These are phyloP conservation scores for Eilema sororculum DNA, from an alignment of 2,888 invertebrate species.

Conservation along the genomic window DNA sequence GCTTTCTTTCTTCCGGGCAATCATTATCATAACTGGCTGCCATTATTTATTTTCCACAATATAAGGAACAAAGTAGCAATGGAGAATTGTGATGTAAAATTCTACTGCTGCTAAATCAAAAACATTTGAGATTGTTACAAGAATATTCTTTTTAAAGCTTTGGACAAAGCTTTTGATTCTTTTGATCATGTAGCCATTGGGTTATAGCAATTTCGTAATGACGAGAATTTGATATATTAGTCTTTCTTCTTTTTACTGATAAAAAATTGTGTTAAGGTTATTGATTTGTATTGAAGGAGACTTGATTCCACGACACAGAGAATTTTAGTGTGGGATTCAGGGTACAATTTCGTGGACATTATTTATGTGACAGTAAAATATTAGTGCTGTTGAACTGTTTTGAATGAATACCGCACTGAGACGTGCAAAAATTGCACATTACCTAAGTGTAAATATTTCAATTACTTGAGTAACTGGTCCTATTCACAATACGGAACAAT, in stretches of 20 bases:
- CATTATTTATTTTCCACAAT: slow-evolving; percentile 63
- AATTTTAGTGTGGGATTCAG: too few species aligned
- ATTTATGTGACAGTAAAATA: too few species aligned
- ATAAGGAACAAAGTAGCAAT: slow-evolving; percentile 18
- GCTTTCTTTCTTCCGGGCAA: slow-evolving; percentile 70
- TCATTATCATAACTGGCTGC: slow-evolving; percentile 68
- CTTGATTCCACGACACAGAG: too few species aligned
- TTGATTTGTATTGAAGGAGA: too few species aligned
- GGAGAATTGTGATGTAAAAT: neutral
- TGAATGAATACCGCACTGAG: too few species aligned
- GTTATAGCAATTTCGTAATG: too few species aligned
- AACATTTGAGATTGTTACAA: too few species aligned
- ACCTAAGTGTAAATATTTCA: neutral
- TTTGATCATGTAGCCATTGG: neutral
- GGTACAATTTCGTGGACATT: too few species aligned
- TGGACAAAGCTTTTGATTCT: neutral
- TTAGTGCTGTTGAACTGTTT: neutral
- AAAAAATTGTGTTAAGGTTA: too few species aligned
- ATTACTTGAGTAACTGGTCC: neutral
- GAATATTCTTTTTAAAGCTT: neutral
- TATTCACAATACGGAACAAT: neutral
- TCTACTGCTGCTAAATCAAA: neutral
- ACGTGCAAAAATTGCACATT: neutral
- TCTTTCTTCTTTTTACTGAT: too few species aligned
- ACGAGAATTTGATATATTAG: too few species aligned